Conservation (phyloP, 2,113 vertebrate species). For the Alouatta palliata region DNA sequence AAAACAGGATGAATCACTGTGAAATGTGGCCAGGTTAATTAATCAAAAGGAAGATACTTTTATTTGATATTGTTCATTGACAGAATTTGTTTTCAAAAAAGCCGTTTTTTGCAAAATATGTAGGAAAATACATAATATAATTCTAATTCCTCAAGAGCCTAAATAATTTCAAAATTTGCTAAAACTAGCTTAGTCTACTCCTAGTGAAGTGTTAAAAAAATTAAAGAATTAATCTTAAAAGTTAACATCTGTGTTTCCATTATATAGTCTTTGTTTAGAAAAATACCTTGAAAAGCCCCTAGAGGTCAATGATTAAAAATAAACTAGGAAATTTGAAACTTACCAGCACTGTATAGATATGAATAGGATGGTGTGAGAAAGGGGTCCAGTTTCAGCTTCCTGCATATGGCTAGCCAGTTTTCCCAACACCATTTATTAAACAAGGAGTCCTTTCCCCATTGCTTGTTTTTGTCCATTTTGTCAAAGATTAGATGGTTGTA, state of each 20-base stretch:
- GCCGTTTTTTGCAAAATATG: not conserved
- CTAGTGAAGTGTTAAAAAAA: not conserved
- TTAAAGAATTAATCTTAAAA: not conserved
- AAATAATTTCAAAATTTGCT: not conserved
- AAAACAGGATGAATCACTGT: not conserved
- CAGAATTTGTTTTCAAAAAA: not conserved
- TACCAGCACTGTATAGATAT: not conserved
- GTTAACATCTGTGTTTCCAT: not conserved
- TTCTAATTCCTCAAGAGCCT: not conserved
- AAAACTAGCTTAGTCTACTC: not conserved
- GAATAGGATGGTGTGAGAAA: not conserved
- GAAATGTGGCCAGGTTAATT: not conserved
- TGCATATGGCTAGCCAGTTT: too few relatives aligned
- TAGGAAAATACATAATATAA: not conserved
- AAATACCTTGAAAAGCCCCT: not conserved
- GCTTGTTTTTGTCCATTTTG: too few relatives aligned
- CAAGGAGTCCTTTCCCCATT: too few relatives aligned
- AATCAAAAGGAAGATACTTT: not conserved
- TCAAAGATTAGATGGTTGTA: too few relatives aligned
- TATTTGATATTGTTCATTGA: not conserved
- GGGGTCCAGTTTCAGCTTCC: too few relatives aligned
- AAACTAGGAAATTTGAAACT: not conserved
- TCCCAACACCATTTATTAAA: too few relatives aligned
- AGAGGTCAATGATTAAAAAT: slow-evolving; percentile 21
- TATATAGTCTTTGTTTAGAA: not conserved